phyloP scores from a whole-genome alignment of 2,888 invertebrate genomes.

The Dexiosoma caninum region DNA sequence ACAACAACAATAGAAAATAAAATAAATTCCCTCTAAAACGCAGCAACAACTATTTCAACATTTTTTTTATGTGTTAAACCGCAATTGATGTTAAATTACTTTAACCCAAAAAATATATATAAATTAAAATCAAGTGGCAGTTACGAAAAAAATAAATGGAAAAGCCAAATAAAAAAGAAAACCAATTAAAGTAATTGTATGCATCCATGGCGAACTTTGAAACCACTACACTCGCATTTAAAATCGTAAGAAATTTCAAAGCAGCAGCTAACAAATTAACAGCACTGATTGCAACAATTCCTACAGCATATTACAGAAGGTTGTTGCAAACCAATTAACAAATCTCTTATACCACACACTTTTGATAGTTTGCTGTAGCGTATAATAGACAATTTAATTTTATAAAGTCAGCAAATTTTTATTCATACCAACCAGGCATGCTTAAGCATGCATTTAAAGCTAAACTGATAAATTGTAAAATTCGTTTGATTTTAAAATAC shows the following conservation, averaged over 20 bases:
- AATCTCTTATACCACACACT: too few species aligned
- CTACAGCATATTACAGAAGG: too few species aligned
- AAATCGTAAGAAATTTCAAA: too few species aligned
- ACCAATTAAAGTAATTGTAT: neutral
- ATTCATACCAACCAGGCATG: constrained; percentile 1
- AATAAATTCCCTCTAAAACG: constrained; percentile 9
- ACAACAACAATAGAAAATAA: neutral
- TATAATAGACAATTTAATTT: constrained; percentile 10
- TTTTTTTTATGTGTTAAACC: constrained; percentile 14
- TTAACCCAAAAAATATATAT: constrained; percentile 28
- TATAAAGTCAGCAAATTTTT: constrained; percentile 28
- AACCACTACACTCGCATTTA: neutral
- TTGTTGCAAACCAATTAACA: neutral
- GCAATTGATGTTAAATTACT: constrained; percentile 53
- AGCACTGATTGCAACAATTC: too few species aligned
- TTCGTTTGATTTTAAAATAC: neutral
- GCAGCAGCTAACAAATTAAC: too few species aligned
- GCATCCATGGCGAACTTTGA: neutral
- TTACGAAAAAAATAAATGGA: neutral
- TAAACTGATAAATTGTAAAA: neutral
- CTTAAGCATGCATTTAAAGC: constrained; percentile 19
- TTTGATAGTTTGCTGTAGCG: neutral
- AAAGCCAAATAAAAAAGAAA: constrained; percentile 20
- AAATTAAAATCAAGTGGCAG: constrained; percentile 21
- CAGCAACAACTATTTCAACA: constrained; percentile 3